A percentile compares a stretch with the other conserved stretches of the same genome.
Conservation (phyloP, 2,113 vertebrate species). For the Sigmodon hispidus region DNA sequence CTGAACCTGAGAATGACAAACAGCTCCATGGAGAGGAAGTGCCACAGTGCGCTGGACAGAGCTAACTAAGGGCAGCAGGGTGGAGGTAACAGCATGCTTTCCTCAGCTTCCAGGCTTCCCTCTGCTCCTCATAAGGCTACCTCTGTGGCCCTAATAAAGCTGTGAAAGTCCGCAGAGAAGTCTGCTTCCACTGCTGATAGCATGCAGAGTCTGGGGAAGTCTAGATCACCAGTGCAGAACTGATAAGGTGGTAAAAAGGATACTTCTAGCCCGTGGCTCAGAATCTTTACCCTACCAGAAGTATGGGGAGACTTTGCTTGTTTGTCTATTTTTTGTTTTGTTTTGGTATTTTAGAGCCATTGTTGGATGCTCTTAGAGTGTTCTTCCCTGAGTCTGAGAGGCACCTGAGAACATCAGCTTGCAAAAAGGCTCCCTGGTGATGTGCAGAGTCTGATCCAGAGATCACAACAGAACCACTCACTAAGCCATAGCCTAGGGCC, state of each 20-base stretch:
- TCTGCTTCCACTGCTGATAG: background rate
- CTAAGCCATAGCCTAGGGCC: background rate
- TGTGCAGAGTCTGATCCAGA: background rate
- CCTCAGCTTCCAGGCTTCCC: background rate
- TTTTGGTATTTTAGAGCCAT: background rate
- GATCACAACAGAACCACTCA: background rate
- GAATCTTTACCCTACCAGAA: background rate
- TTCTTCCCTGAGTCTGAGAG: background rate
- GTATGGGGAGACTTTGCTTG: background rate
- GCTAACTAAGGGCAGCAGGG: background rate
- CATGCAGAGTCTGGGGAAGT: background rate
- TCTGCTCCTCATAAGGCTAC: background rate
- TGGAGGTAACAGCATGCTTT: background rate
- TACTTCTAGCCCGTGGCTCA: background rate
- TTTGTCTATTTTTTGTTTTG: background rate
- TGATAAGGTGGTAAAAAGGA: background rate
- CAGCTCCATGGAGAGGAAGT: background rate
- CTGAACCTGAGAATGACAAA: background rate
- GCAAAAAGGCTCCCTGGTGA: background rate
- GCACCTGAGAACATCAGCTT: background rate
- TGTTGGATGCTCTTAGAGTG: background rate
- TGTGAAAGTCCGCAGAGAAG: background rate
- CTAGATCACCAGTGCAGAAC: background rate
- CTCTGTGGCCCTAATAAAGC: background rate
- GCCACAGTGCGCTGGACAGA: fast-evolving